Conservation (phyloP, 2,888 invertebrate species). For the Erebia epiphron region DNA sequence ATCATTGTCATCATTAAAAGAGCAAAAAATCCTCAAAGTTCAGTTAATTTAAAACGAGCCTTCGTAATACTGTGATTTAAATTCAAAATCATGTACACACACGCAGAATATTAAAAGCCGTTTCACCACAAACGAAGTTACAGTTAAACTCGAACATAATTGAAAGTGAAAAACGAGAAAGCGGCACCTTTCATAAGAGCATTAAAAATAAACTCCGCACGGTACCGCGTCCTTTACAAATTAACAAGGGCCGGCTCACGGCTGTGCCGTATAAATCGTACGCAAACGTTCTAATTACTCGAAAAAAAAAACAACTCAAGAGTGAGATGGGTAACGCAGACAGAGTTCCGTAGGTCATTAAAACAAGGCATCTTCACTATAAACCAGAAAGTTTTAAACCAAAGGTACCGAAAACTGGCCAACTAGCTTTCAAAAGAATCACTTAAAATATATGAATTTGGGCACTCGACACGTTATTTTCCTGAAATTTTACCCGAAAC, state of each 20-base stretch:
- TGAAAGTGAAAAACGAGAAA: slow-evolving; percentile 45
- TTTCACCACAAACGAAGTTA: slow-evolving; percentile 29
- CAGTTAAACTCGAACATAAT: slow-evolving; percentile 32
- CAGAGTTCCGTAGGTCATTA: not conserved
- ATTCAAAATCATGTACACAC: slow-evolving; percentile 13
- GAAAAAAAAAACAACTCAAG: slow-evolving; percentile 44
- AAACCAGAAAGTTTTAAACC: not conserved
- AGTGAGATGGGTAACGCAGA: not conserved
- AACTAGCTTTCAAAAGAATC: too few species aligned
- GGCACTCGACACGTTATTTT: not conserved
- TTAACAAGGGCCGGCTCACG: slow-evolving; percentile 59
- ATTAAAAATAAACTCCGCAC: slow-evolving; percentile 46
- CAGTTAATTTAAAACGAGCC: not conserved
- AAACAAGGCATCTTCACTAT: not conserved
- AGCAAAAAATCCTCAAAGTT: not conserved
- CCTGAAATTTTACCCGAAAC: not conserved
- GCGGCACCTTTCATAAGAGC: slow-evolving; percentile 52
- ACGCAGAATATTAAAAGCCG: slow-evolving; percentile 19
- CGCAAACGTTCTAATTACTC: slow-evolving; percentile 70
- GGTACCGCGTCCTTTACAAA: slow-evolving; percentile 53
- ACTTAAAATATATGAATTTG: not conserved
- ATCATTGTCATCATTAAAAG: not conserved
- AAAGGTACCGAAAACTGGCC: too few species aligned
- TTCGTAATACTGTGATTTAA: not conserved
- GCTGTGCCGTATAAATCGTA: slow-evolving; percentile 59